A percentile compares a stretch with the other conserved stretches of the same genome.
Evolutionary conservation across 2,797 vertebrate species (phyloP).

Genomic region (Enteromius anoplus): DNA sequence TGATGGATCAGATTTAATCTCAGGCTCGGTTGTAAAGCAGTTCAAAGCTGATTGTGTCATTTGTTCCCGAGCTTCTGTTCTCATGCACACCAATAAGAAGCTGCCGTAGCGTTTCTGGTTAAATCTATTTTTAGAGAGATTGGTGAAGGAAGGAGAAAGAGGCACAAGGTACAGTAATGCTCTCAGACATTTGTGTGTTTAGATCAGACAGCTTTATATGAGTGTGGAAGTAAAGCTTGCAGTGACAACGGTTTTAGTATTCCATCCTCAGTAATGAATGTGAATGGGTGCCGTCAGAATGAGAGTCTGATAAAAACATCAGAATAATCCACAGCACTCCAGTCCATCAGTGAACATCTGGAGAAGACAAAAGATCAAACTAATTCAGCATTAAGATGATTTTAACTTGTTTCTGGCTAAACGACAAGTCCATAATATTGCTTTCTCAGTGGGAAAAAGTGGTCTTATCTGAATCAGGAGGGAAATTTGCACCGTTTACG

Average conservation of each 20-base stretch:
- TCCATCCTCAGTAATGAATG: background rate
- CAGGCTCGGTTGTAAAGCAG: conserved; percentile 26
- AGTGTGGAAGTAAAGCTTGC: background rate
- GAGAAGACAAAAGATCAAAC: background rate
- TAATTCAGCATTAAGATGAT: fast-evolving
- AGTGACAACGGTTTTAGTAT: background rate
- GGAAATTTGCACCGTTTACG: background rate
- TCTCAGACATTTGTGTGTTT: background rate
- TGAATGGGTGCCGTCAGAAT: conserved; percentile 3
- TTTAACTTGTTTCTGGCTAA: no score
- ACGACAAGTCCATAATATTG: background rate
- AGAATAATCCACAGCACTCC: background rate
- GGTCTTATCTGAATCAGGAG: background rate
- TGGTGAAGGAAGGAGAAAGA: conserved; percentile 1
- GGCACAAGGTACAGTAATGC: background rate
- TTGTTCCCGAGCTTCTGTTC: conserved; percentile 24
- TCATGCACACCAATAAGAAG: conserved; percentile 48
- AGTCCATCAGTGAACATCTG: background rate
- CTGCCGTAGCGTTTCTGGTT: conserved; percentile 45
- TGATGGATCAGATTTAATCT: conserved; percentile 48
- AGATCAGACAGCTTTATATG: background rate
- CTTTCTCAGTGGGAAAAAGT: no score
- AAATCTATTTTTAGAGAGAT: conserved; percentile 52
- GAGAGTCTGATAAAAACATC: background rate
- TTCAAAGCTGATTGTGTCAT: conserved; percentile 26